Evolutionary conservation across 2,888 invertebrate species (phyloP).

Genomic region (Cephus rjabovi): DNA sequence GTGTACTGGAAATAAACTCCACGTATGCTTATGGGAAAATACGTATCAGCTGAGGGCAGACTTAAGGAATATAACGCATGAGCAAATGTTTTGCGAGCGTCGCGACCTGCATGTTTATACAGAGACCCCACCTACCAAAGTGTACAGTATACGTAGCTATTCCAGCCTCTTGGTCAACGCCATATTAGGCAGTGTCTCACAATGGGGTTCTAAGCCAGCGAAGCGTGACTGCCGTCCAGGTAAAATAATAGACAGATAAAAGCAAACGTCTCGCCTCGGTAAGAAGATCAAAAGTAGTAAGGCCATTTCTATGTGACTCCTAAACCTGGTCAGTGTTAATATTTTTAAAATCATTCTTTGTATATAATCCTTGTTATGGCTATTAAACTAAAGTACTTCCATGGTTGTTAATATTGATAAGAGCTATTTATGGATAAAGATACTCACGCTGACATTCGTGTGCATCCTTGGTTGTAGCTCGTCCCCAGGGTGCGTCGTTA

Average conservation of each 20-base stretch:
- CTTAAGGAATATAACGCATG: not conserved
- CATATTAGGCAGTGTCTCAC: conserved; percentile 21
- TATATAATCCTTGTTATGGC: not conserved
- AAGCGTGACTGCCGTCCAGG: conserved; percentile 5
- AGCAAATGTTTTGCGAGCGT: not conserved
- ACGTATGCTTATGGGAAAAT: not conserved
- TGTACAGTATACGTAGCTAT: not conserved
- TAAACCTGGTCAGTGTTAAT: not conserved
- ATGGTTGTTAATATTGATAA: not conserved
- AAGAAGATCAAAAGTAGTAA: not conserved
- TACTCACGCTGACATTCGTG: conserved; percentile 94
- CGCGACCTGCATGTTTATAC: not conserved
- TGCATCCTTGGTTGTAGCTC: conserved; percentile 89
- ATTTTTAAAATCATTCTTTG: not conserved
- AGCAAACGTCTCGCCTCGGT: not conserved
- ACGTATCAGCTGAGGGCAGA: not conserved
- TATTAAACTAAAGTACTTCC: not conserved
- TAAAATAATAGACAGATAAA: not conserved
- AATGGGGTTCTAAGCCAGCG: conserved; percentile 23
- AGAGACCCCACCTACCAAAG: conserved; percentile 3
- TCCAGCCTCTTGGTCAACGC: not conserved
- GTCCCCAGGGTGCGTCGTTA: conserved; percentile 96
- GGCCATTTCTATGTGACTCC: not conserved
- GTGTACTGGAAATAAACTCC: not conserved
- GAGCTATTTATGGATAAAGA: not conserved